phyloP scores from a whole-genome alignment of 2,113 vertebrate genomes.

The Taurulus bubalis region DNA sequence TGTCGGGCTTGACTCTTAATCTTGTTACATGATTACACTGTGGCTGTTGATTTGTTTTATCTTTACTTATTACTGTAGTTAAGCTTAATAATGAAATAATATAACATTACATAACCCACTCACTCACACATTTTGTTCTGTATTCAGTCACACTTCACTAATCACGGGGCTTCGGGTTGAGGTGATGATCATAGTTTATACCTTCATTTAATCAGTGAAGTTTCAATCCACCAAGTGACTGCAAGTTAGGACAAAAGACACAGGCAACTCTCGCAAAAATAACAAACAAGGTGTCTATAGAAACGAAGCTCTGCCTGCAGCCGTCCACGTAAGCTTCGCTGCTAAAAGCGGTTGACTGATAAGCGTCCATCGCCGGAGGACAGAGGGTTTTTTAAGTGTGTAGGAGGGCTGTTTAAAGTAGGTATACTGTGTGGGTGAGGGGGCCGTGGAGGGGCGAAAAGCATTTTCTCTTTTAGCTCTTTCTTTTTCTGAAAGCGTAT shows the following conservation, averaged over 20 bases:
- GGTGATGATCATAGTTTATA: not conserved
- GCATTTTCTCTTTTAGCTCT: slow-evolving; percentile 36
- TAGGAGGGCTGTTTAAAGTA: slow-evolving; percentile 42
- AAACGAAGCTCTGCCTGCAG: not conserved
- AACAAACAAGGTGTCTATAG: not conserved
- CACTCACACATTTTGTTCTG: not conserved
- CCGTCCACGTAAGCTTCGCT: not conserved
- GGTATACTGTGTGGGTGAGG: slow-evolving; percentile 11
- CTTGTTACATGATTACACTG: not conserved
- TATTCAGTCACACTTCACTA: not conserved
- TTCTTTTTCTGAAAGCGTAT: slow-evolving; percentile 36
- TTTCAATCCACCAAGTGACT: not conserved
- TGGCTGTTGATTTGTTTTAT: not conserved
- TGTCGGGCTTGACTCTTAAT: not conserved
- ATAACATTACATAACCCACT: not conserved
- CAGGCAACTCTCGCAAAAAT: too few relatives aligned
- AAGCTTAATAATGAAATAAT: not conserved
- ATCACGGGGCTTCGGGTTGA: not conserved
- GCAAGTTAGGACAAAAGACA: not conserved
- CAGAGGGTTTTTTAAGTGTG: not conserved
- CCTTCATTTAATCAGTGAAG: not conserved
- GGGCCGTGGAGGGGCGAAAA: slow-evolving; percentile 18
- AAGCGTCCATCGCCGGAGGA: not conserved
- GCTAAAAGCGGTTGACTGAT: not conserved
- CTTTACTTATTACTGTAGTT: not conserved